Evolutionary conservation across 2,888 invertebrate genomes (phyloP).

Genomic region (Iphiclides podalirius): DNA sequence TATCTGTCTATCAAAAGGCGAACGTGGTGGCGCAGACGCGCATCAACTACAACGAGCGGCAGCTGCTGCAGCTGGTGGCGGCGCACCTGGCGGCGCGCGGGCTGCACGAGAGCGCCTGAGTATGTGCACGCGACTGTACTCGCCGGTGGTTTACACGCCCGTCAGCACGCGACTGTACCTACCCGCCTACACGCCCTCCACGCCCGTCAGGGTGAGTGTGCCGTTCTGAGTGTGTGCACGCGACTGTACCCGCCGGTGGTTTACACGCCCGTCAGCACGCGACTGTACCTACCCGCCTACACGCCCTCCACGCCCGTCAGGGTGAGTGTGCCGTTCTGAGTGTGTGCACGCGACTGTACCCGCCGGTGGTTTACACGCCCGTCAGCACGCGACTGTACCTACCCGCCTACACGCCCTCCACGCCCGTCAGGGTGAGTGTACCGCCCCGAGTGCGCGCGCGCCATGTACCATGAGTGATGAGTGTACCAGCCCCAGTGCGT

Average conservation of each 20-base stretch:
- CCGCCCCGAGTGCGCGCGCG: constrained; percentile 63
- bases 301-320: constrained; percentile 75
- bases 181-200: constrained; percentile 76
- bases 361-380: no score
- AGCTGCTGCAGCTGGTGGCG: constrained; percentile 94
- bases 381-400: constrained; percentile 64
- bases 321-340: no score
- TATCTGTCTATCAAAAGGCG: no score
- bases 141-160: constrained; percentile 73
- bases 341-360: background rate
- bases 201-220: constrained; percentile 66
- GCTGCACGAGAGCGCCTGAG: constrained; percentile 85
- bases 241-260: constrained; percentile 79
- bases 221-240: no score
- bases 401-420: constrained; percentile 76
- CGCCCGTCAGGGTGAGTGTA: constrained; percentile 68
- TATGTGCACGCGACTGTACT: constrained; percentile 84
- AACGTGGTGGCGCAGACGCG: constrained; percentile 98
- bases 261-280: constrained; percentile 48
- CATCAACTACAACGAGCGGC: constrained; percentile 96
- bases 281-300: constrained; percentile 66
- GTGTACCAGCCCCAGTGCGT: no score
- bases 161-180: constrained; percentile 55
- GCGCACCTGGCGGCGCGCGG: constrained; percentile 91
- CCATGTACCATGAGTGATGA: no score